Evolutionary conservation across 2,797 vertebrate genomes (phyloP).

Genomic region (Nyctalus aviator): DNA sequence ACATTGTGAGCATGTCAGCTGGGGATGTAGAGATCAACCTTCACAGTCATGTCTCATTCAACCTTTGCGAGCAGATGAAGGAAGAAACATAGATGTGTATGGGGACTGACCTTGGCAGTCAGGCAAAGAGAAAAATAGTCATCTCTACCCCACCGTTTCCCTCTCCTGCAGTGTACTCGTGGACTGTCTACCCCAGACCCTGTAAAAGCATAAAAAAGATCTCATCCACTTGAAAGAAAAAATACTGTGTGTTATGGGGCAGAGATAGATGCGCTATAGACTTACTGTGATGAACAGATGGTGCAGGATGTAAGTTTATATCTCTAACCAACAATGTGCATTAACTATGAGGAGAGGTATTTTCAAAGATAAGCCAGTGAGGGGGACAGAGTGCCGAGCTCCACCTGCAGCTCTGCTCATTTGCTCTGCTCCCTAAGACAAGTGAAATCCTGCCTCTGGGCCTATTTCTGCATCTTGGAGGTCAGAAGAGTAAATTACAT

Average conservation of each 20-base stretch:
- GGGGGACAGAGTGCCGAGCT: not conserved
- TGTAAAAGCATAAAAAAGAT: not conserved
- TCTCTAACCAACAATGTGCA: not conserved
- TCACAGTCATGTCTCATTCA: not conserved
- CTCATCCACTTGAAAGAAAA: slow-evolving; percentile 23
- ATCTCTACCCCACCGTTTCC: not conserved
- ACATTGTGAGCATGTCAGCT: not conserved
- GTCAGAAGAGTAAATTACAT: not conserved
- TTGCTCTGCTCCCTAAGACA: not conserved
- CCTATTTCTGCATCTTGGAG: not conserved
- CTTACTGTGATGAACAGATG: not conserved
- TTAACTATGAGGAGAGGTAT: not conserved
- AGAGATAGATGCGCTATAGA: not conserved
- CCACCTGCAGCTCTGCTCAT: not conserved
- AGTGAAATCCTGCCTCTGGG: not conserved
- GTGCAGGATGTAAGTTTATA: not conserved
- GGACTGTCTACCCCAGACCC: not conserved
- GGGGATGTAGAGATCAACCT: not conserved
- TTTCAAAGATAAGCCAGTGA: not conserved
- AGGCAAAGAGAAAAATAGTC: not conserved
- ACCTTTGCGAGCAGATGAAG: slow-evolving; percentile 19
- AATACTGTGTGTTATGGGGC: not conserved
- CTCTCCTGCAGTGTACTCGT: not conserved
- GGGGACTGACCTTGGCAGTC: not conserved
- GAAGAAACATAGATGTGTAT: not conserved